These are phyloP conservation scores for Clarias pachynema DNA, from an alignment of 2,797 vertebrate genomes.

Conservation along the genomic window DNA sequence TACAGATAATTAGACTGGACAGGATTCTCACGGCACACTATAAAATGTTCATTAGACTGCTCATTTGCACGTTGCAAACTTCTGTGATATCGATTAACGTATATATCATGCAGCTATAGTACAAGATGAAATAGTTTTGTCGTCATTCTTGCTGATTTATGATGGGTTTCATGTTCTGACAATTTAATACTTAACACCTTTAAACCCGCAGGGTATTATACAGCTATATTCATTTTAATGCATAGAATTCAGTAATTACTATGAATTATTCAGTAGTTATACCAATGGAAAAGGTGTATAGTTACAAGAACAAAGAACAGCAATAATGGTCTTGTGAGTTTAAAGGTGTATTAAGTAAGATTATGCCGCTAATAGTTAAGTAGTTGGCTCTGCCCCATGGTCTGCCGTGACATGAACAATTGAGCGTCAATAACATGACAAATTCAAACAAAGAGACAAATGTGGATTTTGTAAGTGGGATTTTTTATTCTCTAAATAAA, in stretches of 20 bases:
- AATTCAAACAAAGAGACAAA: too few relatives aligned
- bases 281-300: neutral
- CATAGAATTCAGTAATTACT: neutral
- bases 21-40: neutral
- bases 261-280: neutral
- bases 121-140: neutral
- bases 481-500: neutral
- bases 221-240: neutral
- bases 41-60: constrained; percentile 2
- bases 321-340: neutral
- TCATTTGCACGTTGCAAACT: neutral
- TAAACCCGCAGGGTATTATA: neutral
- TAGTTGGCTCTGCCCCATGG: neutral
- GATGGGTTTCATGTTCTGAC: neutral
- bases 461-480: neutral
- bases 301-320: neutral
- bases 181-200: neutral
- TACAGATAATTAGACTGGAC: neutral
- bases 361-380: neutral
- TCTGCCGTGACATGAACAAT: neutral
- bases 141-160: neutral
- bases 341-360: neutral
- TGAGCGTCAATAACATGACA: neutral
- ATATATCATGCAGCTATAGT: neutral
- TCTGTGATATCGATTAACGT: neutral